Evolutionary conservation across 2,113 vertebrate species (phyloP).

Genomic region (Tragelaphus buxtoni): DNA sequence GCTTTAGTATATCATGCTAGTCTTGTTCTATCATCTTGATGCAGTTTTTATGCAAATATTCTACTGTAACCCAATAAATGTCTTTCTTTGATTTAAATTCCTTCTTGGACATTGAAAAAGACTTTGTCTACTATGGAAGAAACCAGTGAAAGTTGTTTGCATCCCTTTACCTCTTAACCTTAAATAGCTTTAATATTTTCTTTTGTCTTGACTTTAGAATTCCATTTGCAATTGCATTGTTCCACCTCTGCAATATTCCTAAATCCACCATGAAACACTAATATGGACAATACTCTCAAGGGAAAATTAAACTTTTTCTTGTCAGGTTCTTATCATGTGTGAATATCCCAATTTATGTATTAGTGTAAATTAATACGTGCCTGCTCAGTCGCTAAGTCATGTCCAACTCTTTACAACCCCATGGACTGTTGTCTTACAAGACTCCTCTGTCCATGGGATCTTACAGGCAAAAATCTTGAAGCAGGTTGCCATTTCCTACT

Average conservation of each 20-base stretch:
- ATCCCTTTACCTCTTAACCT: not conserved
- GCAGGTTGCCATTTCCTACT: not conserved
- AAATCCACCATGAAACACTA: not conserved
- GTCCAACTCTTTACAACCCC: not conserved
- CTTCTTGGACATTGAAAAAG: not conserved
- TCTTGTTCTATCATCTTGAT: not conserved
- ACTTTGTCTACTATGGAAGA: not conserved
- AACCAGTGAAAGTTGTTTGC: not conserved
- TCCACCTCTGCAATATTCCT: not conserved
- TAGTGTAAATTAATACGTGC: not conserved
- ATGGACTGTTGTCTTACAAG: not conserved
- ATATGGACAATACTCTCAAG: not conserved
- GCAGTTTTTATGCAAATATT: not conserved
- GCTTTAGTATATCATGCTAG: not conserved
- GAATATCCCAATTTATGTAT: not conserved
- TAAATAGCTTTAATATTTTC: not conserved
- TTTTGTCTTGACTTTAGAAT: slow-evolving; percentile 9
- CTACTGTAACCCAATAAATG: not conserved
- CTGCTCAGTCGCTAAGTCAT: not conserved
- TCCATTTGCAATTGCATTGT: not conserved
- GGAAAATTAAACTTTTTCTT: not conserved
- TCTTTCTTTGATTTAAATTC: not conserved
- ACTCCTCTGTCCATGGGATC: not conserved
- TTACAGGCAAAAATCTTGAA: not conserved
- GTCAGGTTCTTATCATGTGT: not conserved